Percentiles rank a stretch among this genome's conserved stretches.
These are phyloP conservation scores for Rhopalosiphum nymphaeae DNA, from an alignment of 2,888 invertebrate genomes.

Conservation along the genomic window DNA sequence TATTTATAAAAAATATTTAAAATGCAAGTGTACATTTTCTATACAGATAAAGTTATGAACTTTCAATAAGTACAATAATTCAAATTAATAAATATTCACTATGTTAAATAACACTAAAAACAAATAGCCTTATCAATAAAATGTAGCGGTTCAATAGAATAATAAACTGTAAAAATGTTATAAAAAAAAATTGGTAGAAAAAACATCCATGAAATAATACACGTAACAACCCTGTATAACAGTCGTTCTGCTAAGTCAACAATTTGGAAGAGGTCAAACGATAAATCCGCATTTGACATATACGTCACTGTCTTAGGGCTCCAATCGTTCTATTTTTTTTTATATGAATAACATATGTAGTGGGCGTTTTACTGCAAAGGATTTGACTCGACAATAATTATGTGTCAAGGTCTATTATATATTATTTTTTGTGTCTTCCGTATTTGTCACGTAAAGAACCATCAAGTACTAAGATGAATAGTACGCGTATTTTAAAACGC, in stretches of 20 bases:
- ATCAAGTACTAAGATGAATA: background rate
- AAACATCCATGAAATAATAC: background rate
- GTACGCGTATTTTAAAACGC: background rate
- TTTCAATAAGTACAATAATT: background rate
- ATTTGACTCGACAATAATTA: conserved; percentile 48
- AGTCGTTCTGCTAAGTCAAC: background rate
- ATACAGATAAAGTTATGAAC: background rate
- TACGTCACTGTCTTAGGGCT: background rate
- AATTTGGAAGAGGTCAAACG: conserved; percentile 16
- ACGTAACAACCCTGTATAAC: background rate
- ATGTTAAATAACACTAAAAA: background rate
- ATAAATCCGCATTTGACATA: conserved; percentile 31
- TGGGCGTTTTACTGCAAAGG: conserved; percentile 24
- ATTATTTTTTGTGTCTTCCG: conserved; percentile 40
- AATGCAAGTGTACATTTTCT: background rate
- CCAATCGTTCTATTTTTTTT: background rate
- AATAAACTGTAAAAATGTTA: background rate
- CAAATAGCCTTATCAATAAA: background rate
- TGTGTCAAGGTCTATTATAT: conserved; percentile 59
- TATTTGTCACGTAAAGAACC: conserved; percentile 20
- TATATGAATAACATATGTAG: background rate
- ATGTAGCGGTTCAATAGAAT: background rate
- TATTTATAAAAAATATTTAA: background rate
- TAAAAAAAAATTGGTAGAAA: background rate
- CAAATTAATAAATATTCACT: background rate